Evolutionary conservation across 2,797 vertebrate genomes (phyloP).

Genomic region (Sphenopsis melanotis): DNA sequence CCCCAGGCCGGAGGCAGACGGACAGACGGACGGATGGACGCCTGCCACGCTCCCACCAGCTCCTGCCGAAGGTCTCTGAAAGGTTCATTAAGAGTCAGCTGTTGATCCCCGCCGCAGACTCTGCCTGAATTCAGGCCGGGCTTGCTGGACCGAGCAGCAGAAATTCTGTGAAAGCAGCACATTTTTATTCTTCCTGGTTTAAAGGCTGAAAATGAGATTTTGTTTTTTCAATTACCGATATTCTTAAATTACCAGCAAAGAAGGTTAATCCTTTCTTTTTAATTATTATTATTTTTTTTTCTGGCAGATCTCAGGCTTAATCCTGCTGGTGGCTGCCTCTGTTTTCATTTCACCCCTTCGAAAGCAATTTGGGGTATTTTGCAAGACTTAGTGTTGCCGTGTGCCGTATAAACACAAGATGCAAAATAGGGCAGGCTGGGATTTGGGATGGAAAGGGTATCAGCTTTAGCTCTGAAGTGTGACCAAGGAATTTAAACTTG

Average conservation of each 20-base stretch:
- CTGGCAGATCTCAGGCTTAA: not conserved
- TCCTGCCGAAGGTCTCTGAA: not conserved
- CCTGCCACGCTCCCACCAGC: not conserved
- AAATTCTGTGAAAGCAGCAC: not conserved
- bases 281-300: not conserved
- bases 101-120: not conserved
- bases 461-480: not conserved
- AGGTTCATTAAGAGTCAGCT: not conserved
- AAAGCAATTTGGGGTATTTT: not conserved
- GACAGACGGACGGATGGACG: not conserved
- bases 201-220: not conserved
- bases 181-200: not conserved
- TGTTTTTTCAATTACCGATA: not conserved
- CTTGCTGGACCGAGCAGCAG: not conserved
- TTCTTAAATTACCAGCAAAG: not conserved
- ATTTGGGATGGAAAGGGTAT: not conserved
- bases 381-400: not conserved
- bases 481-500: not conserved
- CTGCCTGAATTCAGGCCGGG: not conserved
- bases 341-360: not conserved
- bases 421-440: not conserved
- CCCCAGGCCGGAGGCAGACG: not conserved
- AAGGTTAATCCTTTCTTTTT: not conserved
- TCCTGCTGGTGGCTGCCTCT: not conserved
- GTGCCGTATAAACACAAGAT: not conserved